phyloP scores from a whole-genome alignment of 2,888 invertebrate species.

The Andrena hattorfiana region DNA sequence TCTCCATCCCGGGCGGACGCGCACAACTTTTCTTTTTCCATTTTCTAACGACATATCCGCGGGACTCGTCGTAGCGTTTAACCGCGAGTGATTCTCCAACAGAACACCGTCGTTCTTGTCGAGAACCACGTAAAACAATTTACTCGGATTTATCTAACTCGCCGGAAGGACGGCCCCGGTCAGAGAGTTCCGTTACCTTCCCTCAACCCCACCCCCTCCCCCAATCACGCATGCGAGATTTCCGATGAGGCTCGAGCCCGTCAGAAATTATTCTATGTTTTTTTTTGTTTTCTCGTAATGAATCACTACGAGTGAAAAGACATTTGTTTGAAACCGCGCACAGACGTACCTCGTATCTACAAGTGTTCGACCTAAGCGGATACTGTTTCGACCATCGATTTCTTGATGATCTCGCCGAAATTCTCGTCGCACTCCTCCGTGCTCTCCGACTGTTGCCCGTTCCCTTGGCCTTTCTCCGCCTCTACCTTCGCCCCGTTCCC shows the following conservation, averaged over 20 bases:
- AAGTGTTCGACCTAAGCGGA: slow-evolving; percentile 87
- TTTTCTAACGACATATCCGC: slow-evolving; percentile 63
- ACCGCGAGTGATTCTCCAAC: slow-evolving; percentile 51
- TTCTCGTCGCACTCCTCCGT: slow-evolving; percentile 88
- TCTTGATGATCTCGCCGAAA: slow-evolving; percentile 96
- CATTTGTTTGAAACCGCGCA: slow-evolving; percentile 3
- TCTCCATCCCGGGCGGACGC: slow-evolving; percentile 75
- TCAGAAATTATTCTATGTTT: slow-evolving; percentile 33
- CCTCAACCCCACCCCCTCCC: not conserved
- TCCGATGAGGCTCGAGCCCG: slow-evolving; percentile 16
- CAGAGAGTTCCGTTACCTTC: slow-evolving; percentile 25
- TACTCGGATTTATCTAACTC: slow-evolving; percentile 57
- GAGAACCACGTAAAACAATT: slow-evolving; percentile 58
- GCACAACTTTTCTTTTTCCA: slow-evolving; percentile 29
- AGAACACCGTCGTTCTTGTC: slow-evolving; percentile 43
- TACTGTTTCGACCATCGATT: slow-evolving; percentile 96
- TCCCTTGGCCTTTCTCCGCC: slow-evolving; percentile 62
- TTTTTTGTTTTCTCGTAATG: slow-evolving; percentile 14
- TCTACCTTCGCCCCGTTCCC: slow-evolving; percentile 57
- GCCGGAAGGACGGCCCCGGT: slow-evolving; percentile 28
- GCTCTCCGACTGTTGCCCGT: slow-evolving; percentile 58
- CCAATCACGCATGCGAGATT: slow-evolving; percentile 5
- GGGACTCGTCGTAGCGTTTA: slow-evolving; percentile 43
- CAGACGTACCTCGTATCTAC: slow-evolving; percentile 38
- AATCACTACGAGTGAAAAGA: slow-evolving; percentile 35